Base-by-base conservation (phyloP, 2,797 vertebrate genomes). In the Sebastes taczanowskii region DNA sequence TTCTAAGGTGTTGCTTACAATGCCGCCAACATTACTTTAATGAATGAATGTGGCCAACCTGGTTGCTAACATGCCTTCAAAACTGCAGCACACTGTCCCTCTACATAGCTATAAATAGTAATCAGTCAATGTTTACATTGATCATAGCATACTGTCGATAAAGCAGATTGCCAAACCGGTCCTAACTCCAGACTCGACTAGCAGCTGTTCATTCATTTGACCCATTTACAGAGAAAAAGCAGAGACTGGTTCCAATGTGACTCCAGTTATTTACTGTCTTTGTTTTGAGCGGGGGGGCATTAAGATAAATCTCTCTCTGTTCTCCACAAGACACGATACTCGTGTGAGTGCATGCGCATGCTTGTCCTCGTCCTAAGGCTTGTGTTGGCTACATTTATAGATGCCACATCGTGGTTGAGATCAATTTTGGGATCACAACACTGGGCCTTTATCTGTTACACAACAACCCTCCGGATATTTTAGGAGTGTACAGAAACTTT, bases 391-490 rank as follows among this genome's bases (percentile, higher is more conserved):
- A 35, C 86, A 87, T 89, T 89, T 86, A 93, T 91, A 91, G 83
- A 86, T 87, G 84, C 89, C 83, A 90, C 90, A 90, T 85, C 89
- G 87, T 86, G 80, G 72, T 83, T 88, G 75, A 74, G 71, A 71
- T 90, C 79, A 80, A 80, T 89, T 89, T 89, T 74, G 32, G 76
- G 74, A 89, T 84, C 80, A 74, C 84, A 91, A 90, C 86, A 89
- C 85, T 76, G 74, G 72, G 71, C 62, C 88, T 92, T 91, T 93
- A 88, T 92, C 86, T 86, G 87, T 92, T 94, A 86, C 86, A 91
- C 88, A 94, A 92, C 86, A 82, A 81, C 55, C 69, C 29, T 7
- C 66, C 49, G 78, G 84, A 85, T 91, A 91, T 94, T 92, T 93
- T 90, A 70, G 80, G 92, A 85, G 83, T 38, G 77, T 66, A 84